Conservation (phyloP, 1,140 invertebrate species). For the Drosophila kurseongensis region DNA sequence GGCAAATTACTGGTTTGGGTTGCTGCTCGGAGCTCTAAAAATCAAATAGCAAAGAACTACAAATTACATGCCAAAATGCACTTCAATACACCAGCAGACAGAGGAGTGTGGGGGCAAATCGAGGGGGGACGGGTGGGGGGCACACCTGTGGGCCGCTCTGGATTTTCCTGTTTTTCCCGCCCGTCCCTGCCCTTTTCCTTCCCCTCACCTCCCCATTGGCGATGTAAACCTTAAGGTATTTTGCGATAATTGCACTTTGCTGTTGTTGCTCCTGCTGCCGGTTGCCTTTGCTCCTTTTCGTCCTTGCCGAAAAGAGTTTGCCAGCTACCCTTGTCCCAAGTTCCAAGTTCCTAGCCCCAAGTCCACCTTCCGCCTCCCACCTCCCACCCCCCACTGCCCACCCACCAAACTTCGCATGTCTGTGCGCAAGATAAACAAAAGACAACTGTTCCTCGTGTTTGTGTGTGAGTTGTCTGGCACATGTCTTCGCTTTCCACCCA, state of each 20-base stretch:
- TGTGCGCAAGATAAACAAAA: conserved; percentile 77
- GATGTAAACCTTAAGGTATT: conserved; percentile 83
- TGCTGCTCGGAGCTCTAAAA: conserved; percentile 53
- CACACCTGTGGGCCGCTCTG: conserved; percentile 51
- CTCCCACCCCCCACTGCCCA: neutral
- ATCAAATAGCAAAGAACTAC: conserved; percentile 82
- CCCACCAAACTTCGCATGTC: conserved; percentile 38
- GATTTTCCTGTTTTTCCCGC: conserved; percentile 20
- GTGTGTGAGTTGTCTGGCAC: conserved; percentile 55
- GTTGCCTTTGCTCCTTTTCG: conserved; percentile 10
- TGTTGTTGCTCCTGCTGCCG: conserved; percentile 52
- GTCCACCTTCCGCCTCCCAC: neutral
- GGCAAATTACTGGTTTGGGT: neutral
- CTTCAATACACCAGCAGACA: conserved; percentile 70
- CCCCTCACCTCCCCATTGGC: conserved; percentile 31
- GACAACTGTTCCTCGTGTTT: conserved; percentile 52
- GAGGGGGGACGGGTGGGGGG: neutral
- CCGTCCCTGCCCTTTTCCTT: neutral
- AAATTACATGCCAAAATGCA: conserved; percentile 82
- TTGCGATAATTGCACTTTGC: conserved; percentile 82
- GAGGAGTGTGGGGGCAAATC: neutral
- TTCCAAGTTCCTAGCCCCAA: too few species aligned
- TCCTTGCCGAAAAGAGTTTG: conserved; percentile 60
- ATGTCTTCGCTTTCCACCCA: conserved; percentile 52
- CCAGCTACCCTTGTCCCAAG: neutral